A percentile compares a stretch with the other conserved stretches of the same genome.
phyloP scores from a whole-genome alignment of 1,140 invertebrate species.

The Drosophila auraria region DNA sequence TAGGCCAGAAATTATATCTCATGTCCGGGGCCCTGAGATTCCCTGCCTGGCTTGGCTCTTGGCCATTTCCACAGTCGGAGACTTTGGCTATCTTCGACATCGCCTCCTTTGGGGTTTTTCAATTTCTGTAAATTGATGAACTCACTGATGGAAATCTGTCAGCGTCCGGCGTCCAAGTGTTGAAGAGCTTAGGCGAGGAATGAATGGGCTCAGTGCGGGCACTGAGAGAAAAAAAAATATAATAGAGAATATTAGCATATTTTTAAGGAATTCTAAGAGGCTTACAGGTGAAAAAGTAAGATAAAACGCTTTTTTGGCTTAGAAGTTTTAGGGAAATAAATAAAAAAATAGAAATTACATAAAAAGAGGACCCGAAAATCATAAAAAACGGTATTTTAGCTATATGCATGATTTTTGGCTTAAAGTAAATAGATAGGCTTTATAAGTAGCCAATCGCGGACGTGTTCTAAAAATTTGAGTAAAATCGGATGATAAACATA shows the following conservation, averaged over 20 bases:
- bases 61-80: slow-evolving; percentile 12
- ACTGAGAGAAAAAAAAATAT: neutral
- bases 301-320: no score
- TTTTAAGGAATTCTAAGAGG: no score
- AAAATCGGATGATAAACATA: no score
- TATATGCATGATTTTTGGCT: no score
- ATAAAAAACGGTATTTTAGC: no score
- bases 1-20: slow-evolving; percentile 77
- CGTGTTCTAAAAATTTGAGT: no score
- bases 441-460: no score
- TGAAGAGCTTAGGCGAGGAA: slow-evolving; percentile 37
- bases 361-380: no score
- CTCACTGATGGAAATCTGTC: slow-evolving; percentile 68
- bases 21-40: slow-evolving; percentile 48
- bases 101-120: slow-evolving; percentile 41
- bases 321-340: no score
- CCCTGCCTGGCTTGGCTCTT: slow-evolving; percentile 7
- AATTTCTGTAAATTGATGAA: slow-evolving; percentile 73
- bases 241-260: neutral
- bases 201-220: slow-evolving; percentile 11
- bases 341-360: no score
- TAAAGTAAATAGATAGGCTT: no score
- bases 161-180: slow-evolving; percentile 40
- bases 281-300: no score
- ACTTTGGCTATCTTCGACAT: slow-evolving; percentile 42